Percentiles rank a stretch among this genome's conserved stretches.
These are phyloP conservation scores for Tholera decimalis DNA, from an alignment of 2,888 invertebrate species.

Conservation along the genomic window DNA sequence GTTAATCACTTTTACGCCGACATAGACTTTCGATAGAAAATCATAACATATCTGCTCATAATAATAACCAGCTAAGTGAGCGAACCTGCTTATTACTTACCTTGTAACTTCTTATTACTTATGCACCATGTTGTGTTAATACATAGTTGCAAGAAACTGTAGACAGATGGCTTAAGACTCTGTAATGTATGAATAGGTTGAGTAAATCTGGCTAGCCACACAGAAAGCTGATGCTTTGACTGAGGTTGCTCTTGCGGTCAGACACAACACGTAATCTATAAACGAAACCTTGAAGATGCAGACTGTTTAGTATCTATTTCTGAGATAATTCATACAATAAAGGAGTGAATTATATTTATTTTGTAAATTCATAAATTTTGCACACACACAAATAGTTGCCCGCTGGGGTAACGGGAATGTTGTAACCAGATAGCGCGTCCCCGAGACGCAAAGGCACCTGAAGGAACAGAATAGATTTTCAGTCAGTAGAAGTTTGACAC, in stretches of 20 bases:
- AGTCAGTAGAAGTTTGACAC: too few species aligned
- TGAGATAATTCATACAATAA: too few species aligned
- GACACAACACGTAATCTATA: background rate
- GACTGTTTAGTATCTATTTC: too few species aligned
- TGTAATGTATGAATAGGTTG: background rate
- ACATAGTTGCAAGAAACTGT: constrained; percentile 15
- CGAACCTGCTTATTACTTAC: constrained; percentile 28
- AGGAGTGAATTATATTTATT: too few species aligned
- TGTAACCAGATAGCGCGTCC: too few species aligned
- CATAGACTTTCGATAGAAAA: constrained; percentile 47
- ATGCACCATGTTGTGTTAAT: constrained; percentile 13
- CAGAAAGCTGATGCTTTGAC: constrained; percentile 21
- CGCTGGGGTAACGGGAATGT: too few species aligned
- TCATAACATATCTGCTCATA: constrained; percentile 22
- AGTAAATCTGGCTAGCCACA: constrained; percentile 14
- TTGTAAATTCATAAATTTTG: too few species aligned
- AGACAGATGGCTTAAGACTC: constrained; percentile 12
- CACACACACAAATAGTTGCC: too few species aligned
- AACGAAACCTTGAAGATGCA: too few species aligned
- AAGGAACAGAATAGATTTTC: too few species aligned
- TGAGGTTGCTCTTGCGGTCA: background rate
- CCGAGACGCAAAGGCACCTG: too few species aligned
- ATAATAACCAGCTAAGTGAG: constrained; percentile 22
- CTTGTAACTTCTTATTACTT: constrained; percentile 33
- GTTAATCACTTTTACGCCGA: constrained; percentile 28